phyloP scores from a whole-genome alignment of 2,797 vertebrate genomes.

The Gastrophryne carolinensis region DNA sequence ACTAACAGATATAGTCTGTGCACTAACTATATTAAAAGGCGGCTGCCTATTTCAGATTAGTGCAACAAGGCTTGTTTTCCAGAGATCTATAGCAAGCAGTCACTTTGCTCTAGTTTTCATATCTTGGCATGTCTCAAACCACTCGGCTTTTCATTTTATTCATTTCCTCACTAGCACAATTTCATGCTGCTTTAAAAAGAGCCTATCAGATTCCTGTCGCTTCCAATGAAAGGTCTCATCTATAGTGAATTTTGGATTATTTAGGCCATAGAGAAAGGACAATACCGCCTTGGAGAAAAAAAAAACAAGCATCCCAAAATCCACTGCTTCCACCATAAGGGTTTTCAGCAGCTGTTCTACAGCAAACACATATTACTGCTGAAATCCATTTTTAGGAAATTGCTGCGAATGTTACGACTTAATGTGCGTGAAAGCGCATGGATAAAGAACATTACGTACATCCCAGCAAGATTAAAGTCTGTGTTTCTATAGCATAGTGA shows the following conservation, averaged over 20 bases:
- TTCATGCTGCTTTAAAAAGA: background rate
- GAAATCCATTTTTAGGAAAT: constrained; percentile 24
- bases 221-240: constrained; percentile 10
- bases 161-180: background rate
- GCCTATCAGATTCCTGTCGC: constrained; percentile 22
- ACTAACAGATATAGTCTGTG: no score
- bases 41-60: background rate
- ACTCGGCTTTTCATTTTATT: background rate
- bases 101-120: background rate
- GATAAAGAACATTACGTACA: constrained; percentile 21
- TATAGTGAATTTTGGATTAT: constrained; percentile 13
- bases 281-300: background rate
- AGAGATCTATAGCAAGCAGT: background rate
- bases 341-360: background rate
- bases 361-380: background rate
- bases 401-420: constrained; percentile 19
- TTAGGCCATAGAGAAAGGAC: background rate
- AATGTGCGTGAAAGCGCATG: constrained; percentile 30
- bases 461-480: constrained; percentile 12
- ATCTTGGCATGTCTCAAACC: background rate
- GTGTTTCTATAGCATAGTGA: constrained; percentile 23
- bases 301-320: constrained; percentile 12
- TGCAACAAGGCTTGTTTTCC: background rate
- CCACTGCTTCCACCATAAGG: background rate
- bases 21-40: no score